phyloP scores from a whole-genome alignment of 2,888 invertebrate genomes.

The Argynnis bischoffii region DNA sequence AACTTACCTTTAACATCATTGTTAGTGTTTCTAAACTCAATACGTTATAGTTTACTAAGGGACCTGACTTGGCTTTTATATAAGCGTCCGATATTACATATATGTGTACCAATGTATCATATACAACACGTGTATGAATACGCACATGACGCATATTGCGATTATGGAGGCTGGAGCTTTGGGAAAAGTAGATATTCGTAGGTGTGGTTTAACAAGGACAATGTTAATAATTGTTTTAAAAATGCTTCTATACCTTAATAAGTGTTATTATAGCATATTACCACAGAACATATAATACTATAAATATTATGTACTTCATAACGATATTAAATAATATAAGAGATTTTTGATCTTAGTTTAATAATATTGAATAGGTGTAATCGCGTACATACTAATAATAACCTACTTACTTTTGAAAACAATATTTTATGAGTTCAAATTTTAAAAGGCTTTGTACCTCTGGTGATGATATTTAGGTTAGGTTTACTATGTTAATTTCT shows the following conservation, averaged over 20 bases:
- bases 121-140: conserved; percentile 52
- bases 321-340: no score
- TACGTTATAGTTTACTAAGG: conserved; percentile 53
- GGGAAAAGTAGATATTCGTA: conserved; percentile 40
- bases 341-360: no score
- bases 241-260: conserved; percentile 1
- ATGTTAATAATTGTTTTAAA: conserved; percentile 2
- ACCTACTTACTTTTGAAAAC: no score
- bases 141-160: conserved; percentile 44
- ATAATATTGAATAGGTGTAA: no score
- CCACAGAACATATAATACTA: no score
- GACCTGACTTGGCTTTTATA: conserved; percentile 66
- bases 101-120: conserved; percentile 9
- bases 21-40: conserved; percentile 57
- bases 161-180: conserved; percentile 39
- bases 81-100: conserved; percentile 41
- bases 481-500: no score
- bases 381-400: no score
- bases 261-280: background rate
- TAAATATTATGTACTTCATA: no score
- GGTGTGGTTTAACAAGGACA: conserved; percentile 44
- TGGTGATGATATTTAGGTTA: no score
- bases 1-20: conserved; percentile 72
- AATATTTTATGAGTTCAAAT: no score
- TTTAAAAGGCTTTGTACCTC: no score